Base-by-base conservation (phyloP, 2,888 invertebrate species). In the Pammene aurita region DNA sequence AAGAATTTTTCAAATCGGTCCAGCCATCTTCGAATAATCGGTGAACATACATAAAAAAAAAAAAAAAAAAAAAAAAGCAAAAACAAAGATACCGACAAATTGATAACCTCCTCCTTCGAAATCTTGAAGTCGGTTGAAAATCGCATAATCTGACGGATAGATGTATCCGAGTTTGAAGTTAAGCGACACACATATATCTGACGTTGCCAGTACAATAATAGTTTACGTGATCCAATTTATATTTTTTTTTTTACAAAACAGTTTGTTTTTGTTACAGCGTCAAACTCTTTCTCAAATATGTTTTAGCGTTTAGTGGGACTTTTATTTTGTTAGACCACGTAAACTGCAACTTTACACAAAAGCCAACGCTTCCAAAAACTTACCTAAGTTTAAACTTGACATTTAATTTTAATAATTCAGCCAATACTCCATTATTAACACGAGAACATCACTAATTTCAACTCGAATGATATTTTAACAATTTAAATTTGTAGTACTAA, bases 401-500 rank as follows among this genome's bases (percentile, higher is more conserved):
- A 64, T 68, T 77, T 76, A 78, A 78, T 79, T 26, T 78, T 44
- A 57, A 76, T 75, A 72, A 73, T 70, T 74, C 72, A 76, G 77
- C 77, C 77, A 78, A 77, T 79, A 76, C 74, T 73, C 77, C 77
- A 78, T 76, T 79, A 76, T 75, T 73, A 78, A 79, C 77, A 77
- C 70, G 70, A 55, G 73, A 76, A 67, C 72, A 71, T 77, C 72
- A 71, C 73, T 74, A 73, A 71, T 72, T 76, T 74, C 71, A 73
- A 74, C 73, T 76, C 71, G 72, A 78, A 78, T 79, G 73, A 78
- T 75, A 77, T 72, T 77, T 78, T 75, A 78, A 79, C 76, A 77
- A 77, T 76, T 72, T 72, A 66, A 78, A 77, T 80, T 78, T 79
- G 72, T 82, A 77, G 76, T 80, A 79, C 79, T 84, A 85, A 77